These are phyloP conservation scores for Drosophila tani DNA, from an alignment of 1,140 invertebrate species.

Conservation along the genomic window DNA sequence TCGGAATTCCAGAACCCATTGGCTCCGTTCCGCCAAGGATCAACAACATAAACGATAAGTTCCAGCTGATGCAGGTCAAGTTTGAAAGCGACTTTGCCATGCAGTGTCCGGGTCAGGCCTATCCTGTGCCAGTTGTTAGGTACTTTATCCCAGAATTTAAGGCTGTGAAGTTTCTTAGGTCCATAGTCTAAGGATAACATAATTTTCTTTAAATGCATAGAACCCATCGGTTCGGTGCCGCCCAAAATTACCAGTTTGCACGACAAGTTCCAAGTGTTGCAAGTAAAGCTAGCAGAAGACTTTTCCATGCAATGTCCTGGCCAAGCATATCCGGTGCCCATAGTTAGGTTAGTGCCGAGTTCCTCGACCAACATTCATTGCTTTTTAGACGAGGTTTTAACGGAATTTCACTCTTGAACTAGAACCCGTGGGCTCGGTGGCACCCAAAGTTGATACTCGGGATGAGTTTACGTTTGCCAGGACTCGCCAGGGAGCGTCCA, in stretches of 20 bases:
- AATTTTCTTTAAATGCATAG: conserved; percentile 81
- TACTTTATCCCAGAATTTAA: conserved; percentile 25
- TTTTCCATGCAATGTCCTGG: conserved; percentile 88
- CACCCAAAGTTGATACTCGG: conserved; percentile 88
- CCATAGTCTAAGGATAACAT: not conserved
- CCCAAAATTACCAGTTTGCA: conserved; percentile 87
- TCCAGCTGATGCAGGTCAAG: conserved; percentile 86
- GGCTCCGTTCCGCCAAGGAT: conserved; percentile 89
- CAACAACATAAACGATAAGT: conserved; percentile 85
- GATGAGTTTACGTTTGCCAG: conserved; percentile 85
- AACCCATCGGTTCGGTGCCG: conserved; percentile 89
- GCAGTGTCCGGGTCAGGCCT: conserved; percentile 88
- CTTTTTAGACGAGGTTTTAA: not conserved
- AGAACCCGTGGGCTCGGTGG: conserved; percentile 90
- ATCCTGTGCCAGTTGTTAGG: conserved; percentile 89
- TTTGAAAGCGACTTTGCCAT: conserved; percentile 86
- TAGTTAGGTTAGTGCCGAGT: conserved; percentile 87
- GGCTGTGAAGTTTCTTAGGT: not conserved
- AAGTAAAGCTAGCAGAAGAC: conserved; percentile 87
- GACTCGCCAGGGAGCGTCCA: conserved; percentile 79
- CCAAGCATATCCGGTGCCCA: conserved; percentile 88
- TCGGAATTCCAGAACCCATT: conserved; percentile 87
- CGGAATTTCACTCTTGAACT: conserved; percentile 20
- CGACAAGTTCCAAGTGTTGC: conserved; percentile 86
- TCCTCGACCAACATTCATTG: conserved; percentile 49